Evolutionary conservation across 2,797 vertebrate genomes (phyloP).

Genomic region (Sebastes umbrosus): DNA sequence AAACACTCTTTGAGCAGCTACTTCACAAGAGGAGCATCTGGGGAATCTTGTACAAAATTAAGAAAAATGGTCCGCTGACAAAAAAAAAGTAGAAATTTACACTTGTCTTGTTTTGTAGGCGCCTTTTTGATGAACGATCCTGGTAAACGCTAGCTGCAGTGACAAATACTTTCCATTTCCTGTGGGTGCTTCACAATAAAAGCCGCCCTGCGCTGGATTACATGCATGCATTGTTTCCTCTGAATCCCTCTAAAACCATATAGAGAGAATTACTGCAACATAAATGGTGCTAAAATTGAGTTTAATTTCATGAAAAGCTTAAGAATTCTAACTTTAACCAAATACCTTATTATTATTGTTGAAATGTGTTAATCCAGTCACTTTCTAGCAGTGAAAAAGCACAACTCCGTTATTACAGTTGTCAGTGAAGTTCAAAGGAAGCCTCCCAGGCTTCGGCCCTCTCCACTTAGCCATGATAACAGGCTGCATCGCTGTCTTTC

Average conservation of each 20-base stretch:
- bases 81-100: background rate
- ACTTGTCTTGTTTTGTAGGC: background rate
- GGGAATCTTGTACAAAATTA: background rate
- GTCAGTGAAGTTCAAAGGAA: constrained; percentile 47
- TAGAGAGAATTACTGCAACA: background rate
- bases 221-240: background rate
- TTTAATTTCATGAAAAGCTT: background rate
- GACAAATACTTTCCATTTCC: background rate
- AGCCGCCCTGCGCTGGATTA: background rate
- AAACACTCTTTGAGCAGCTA: background rate
- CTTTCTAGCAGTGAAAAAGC: constrained; percentile 22
- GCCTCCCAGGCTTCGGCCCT: constrained; percentile 25
- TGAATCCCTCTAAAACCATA: background rate
- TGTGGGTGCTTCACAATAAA: background rate
- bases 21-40: background rate
- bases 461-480: constrained; percentile 58
- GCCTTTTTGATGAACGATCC: background rate
- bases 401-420: constrained; percentile 50
- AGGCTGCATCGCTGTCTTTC: constrained; percentile 47
- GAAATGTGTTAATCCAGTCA: constrained; percentile 41
- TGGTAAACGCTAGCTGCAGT: background rate
- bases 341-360: constrained; percentile 5
- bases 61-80: background rate
- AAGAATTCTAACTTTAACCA: background rate
- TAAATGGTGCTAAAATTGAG: background rate